Percentiles rank a stretch among this genome's conserved stretches.
phyloP scores from a whole-genome alignment of 2,113 vertebrate species.

The Redunca redunca region DNA sequence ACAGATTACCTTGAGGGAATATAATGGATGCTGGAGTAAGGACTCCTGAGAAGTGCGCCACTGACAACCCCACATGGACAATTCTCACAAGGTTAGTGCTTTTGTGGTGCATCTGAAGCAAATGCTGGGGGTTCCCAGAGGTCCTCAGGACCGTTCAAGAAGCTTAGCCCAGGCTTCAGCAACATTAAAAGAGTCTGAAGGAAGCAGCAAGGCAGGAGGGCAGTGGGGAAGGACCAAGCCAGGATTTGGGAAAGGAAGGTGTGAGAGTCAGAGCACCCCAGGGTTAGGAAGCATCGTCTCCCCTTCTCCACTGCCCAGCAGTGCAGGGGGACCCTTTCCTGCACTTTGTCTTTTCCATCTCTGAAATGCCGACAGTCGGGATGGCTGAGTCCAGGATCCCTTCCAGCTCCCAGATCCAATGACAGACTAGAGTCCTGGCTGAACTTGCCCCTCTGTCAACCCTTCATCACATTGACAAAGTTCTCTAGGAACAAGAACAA shows the following conservation, averaged over 20 bases:
- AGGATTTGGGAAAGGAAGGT: not conserved
- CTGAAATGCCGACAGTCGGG: not conserved
- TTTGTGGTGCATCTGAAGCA: not conserved
- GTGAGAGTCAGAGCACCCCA: accelerated
- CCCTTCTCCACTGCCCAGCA: accelerated
- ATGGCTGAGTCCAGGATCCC: not conserved
- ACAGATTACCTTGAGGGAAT: not conserved
- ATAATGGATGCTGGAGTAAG: not conserved
- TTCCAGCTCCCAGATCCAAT: not conserved
- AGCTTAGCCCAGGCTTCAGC: not conserved
- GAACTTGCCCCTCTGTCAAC: conserved; percentile 28
- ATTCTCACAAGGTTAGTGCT: accelerated
- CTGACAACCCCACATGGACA: not conserved
- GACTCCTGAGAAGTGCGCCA: accelerated
- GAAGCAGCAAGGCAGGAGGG: not conserved
- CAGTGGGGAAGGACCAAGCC: not conserved
- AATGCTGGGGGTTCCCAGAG: not conserved
- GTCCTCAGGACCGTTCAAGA: not conserved
- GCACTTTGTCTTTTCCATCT: accelerated
- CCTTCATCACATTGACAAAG: conserved; percentile 30
- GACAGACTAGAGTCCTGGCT: not conserved
- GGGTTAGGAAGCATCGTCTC: accelerated
- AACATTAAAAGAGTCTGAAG: not conserved
- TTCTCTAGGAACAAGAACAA: conserved; percentile 54
- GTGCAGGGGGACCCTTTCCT: not conserved